These are phyloP conservation scores for Bombylius major DNA, from an alignment of 2,888 invertebrate genomes.

Conservation along the genomic window DNA sequence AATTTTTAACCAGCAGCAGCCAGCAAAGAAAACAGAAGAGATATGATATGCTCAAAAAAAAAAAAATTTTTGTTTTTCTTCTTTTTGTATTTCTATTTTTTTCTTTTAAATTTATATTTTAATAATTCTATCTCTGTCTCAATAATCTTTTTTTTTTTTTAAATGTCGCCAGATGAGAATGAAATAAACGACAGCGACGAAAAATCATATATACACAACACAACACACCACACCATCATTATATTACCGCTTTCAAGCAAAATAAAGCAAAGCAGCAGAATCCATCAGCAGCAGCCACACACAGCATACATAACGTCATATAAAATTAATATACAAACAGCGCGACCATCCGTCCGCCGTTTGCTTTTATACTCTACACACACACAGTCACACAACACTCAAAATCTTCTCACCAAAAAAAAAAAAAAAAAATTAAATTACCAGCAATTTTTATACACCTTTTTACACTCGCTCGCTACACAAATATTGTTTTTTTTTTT, in stretches of 20 bases:
- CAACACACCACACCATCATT: no score
- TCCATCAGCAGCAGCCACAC: background rate
- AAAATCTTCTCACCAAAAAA: background rate
- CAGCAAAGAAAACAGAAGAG: no score
- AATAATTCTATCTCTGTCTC: slow-evolving; percentile 8
- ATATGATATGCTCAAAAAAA: no score
- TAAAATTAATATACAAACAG: background rate
- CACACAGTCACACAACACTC: slow-evolving; percentile 1
- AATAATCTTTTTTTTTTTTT: background rate
- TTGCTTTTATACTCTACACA: background rate
- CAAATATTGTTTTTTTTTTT: background rate
- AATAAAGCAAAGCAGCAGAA: no score
- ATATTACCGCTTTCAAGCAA: no score
- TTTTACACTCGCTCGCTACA: background rate
- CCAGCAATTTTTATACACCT: no score
- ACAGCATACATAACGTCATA: background rate
- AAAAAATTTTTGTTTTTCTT: no score
- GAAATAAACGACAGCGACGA: background rate
- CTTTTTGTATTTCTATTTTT: no score
- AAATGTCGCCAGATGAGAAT: background rate
- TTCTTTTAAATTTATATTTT: background rate
- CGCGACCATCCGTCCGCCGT: no score
- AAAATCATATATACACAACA: no score
- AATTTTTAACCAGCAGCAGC: background rate
- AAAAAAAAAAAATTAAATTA: no score